A percentile compares a stretch with the other conserved stretches of the same genome.
Evolutionary conservation across 2,113 vertebrate genomes (phyloP).

Genomic region (Gasterosteus aculeatus): DNA sequence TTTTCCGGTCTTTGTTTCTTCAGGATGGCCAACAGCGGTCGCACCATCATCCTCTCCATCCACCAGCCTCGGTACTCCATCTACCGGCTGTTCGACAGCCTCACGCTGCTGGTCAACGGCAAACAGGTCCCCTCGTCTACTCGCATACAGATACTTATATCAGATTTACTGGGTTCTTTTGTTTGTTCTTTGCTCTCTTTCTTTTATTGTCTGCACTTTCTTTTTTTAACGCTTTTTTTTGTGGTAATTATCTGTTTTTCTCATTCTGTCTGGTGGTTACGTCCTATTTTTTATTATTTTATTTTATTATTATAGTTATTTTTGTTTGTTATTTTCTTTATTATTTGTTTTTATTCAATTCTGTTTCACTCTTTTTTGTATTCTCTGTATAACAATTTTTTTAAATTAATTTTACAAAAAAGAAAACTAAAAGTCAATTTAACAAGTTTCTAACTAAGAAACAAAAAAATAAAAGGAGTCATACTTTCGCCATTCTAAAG

Average conservation of each 20-base stretch:
- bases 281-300: not conserved
- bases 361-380: too few species aligned
- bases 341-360: not conserved
- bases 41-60: slow-evolving; percentile 95
- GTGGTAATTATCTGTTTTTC: not conserved
- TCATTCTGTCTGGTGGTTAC: too few species aligned
- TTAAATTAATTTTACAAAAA: too few species aligned
- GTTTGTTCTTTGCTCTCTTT: not conserved
- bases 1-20: not conserved
- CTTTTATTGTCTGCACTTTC: not conserved
- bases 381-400: too few species aligned
- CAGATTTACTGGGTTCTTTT: not conserved
- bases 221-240: not conserved
- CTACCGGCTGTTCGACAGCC: slow-evolving; percentile 88
- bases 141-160: not conserved
- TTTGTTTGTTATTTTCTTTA: not conserved
- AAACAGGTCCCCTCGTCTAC: slow-evolving; percentile 54
- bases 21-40: slow-evolving; percentile 88
- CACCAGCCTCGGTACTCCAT: slow-evolving; percentile 96
- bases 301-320: not conserved
- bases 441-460: too few species aligned
- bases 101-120: slow-evolving; percentile 74
- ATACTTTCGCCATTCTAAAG: too few species aligned
- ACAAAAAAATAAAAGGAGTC: too few species aligned
- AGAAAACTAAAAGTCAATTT: too few species aligned